Percentiles rank a stretch among this genome's conserved stretches.
Conservation (phyloP, 2,113 vertebrate genomes). For the Caloenas nicobarica region DNA sequence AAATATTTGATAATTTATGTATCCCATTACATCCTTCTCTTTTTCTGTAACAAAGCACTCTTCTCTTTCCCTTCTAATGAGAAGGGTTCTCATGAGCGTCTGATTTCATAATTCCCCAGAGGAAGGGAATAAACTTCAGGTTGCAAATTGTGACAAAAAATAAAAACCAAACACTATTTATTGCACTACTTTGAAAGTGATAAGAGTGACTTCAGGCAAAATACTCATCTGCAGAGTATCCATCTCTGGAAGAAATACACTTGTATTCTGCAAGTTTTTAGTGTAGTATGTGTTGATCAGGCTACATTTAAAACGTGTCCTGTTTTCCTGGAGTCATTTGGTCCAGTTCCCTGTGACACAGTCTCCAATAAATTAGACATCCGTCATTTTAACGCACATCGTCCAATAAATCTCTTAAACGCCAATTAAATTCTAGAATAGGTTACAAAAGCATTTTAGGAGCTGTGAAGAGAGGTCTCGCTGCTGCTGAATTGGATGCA, state of each 20-base stretch:
- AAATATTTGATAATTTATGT: too few relatives aligned
- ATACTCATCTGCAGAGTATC: background rate
- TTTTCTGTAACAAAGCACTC: background rate
- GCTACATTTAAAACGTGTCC: background rate
- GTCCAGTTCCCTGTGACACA: background rate
- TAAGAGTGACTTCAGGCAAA: background rate
- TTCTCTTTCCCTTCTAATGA: background rate
- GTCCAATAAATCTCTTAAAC: conserved; percentile 15
- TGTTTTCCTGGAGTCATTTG: background rate
- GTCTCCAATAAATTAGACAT: background rate
- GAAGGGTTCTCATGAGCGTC: background rate
- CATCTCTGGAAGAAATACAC: background rate
- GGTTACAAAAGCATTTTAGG: conserved; percentile 35
- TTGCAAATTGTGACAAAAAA: background rate
- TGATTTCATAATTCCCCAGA: background rate
- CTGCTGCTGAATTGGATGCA: conserved; percentile 29
- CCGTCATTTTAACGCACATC: background rate
- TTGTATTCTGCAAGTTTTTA: background rate
- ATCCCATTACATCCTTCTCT: too few relatives aligned
- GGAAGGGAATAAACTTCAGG: background rate
- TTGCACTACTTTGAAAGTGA: background rate
- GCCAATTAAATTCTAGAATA: conserved; percentile 1
- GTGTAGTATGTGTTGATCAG: too few relatives aligned
- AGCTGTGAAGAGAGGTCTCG: conserved; percentile 1
- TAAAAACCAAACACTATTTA: background rate